Evolutionary conservation across 2,113 vertebrate genomes (phyloP), one percentile per base, ranked within the genome.

Genomic region (Phalacrocorax brasilianus): DNA sequence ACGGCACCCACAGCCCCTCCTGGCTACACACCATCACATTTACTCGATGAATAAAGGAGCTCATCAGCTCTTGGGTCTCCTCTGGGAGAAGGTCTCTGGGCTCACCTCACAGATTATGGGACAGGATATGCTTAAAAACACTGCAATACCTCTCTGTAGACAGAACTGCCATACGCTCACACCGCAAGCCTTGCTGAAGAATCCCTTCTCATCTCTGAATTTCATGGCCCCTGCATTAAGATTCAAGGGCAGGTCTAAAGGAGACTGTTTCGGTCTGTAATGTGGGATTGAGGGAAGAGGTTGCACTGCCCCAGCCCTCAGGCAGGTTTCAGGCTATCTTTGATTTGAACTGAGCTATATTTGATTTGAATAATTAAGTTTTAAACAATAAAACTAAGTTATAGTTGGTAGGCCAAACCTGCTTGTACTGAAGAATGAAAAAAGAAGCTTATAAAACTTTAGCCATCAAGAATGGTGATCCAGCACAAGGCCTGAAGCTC

Each of bases 241-340:
- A 74, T 52, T 52, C 61, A 50, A 44, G 55, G 52, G 40, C 35
- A 44, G 40, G 47, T 45, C 27, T 66, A 85, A 70, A 45, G 23
- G 38, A 42, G 80, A 68, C 2, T 1, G 0, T 27, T 65, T 52
- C 49, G 23, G 10, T 14, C 42, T 1, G 1, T 15, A 33, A 17
- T 2, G 24, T 11, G 35, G 50, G 28, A 33, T 2, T 16, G 55
- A 50, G 49, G 33, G 45, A 49, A 45, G 1, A 40, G 16, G 55
- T 45, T 80, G 56, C 67, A 8, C 62, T 2, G 49, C 42, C 18
- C 47, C 49, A 61, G 53, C 74, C 67, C 47, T n/a, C 27, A 3
- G 53, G 67, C 42, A 50, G 9, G 4, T 13, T 44, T 44, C 61
- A 35, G 35, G 32, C 14, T 55, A 33, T 50, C 47, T 77, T 40